Evolutionary conservation across 1,140 invertebrate genomes (phyloP).

Genomic region (Ceratina japonica): DNA sequence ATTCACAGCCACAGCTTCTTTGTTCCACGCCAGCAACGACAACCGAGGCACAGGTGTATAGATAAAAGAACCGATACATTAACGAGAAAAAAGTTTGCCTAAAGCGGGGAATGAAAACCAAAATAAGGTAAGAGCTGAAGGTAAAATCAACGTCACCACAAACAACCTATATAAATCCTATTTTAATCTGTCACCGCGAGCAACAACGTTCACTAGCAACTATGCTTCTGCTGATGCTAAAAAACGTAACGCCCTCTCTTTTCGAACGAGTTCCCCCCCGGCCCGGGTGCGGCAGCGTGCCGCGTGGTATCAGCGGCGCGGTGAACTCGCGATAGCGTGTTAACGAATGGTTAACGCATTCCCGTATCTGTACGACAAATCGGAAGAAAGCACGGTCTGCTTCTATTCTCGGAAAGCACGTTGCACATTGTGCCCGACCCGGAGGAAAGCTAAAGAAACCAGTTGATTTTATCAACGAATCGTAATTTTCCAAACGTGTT

Average conservation of each 20-base stretch:
- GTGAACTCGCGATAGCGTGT: slow-evolving; percentile 56
- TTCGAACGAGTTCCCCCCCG: slow-evolving; percentile 27
- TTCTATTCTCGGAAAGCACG: slow-evolving; percentile 56
- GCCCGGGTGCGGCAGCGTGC: not conserved
- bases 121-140: not conserved
- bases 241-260: not conserved
- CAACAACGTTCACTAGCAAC: too few species aligned
- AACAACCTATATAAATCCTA: too few species aligned
- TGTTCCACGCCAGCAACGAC: not conserved
- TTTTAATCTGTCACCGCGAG: too few species aligned
- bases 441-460: slow-evolving; percentile 30
- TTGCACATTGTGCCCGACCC: not conserved
- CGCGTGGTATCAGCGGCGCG: not conserved
- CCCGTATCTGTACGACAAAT: slow-evolving; percentile 56
- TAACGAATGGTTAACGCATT: slow-evolving; percentile 65
- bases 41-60: not conserved
- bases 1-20: slow-evolving; percentile 18
- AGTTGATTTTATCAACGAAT: slow-evolving; percentile 43
- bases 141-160: too few species aligned
- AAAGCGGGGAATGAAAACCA: not conserved
- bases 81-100: not conserved
- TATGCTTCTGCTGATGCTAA: too few species aligned
- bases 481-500: slow-evolving; percentile 41
- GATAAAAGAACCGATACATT: not conserved
- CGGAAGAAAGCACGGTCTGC: slow-evolving; percentile 40